Evolutionary conservation across 1,140 invertebrate species (phyloP), one percentile per base, ranked within the genome.

Genomic region (Saccostrea echinata): DNA sequence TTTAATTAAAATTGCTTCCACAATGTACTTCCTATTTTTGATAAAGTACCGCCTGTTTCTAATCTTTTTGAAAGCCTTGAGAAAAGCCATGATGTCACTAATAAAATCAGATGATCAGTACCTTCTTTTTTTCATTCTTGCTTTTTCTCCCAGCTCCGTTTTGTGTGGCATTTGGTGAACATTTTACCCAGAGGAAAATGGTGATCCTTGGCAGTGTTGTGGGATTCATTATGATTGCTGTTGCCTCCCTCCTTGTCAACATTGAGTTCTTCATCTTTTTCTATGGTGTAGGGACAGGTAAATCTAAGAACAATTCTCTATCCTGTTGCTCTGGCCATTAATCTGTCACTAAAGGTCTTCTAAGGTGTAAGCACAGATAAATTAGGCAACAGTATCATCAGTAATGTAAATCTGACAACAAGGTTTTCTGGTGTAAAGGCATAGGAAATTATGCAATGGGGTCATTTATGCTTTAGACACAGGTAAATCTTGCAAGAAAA

Each of bases 221-320:
- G 21, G 92, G 89, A 6, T 87, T 86, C 43, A 4, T 90, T 55
- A 86, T 91, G 11, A 88, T 93, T 27, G 51, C 90, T 0, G 8
- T 91, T 0, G 84, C 89, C 80, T 91, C 91, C 51, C 86, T 92
- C 13, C 88, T 91, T 13, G 8, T 90, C 53, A 91, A 84, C 76
- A 91, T 93, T 30, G 71, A 68, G 2, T 93, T 87, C 80, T 81
- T 93, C 51, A 90, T 93, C 35, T 35, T 85, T 35, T 43, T 90
- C 16, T 91, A 90, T 87, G 92, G 92, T 16, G 71, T 93, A 21
- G 89, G 90, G 3, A 88, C 90, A 84, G 92, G 92, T 93, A 71
- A 83, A 51, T 43, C 43, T 43, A 43, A 43, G 43, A 43, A 43
- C 43, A 8, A 43, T 43, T 43, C 9, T 4, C 43, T 43, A 8